Conservation (phyloP, 2,888 invertebrate species). For the Hemistola chrysoprasaria region DNA sequence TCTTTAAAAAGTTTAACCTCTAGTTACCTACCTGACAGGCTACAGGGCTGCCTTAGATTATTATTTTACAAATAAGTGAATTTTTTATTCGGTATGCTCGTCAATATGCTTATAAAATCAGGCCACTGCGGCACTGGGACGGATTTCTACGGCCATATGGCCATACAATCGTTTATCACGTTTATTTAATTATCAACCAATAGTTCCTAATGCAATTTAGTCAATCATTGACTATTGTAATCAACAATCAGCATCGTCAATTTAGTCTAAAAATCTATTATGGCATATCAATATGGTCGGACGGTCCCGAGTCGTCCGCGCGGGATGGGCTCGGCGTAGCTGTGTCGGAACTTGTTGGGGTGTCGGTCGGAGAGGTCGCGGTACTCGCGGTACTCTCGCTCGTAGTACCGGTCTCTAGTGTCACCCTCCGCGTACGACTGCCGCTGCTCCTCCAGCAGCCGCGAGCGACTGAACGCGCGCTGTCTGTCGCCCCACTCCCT, state of each 20-base stretch:
- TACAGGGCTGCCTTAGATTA: too few species aligned
- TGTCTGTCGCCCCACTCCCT: slow-evolving; percentile 72
- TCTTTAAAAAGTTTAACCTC: too few species aligned
- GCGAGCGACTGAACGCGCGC: slow-evolving; percentile 73
- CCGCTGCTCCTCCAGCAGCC: slow-evolving; percentile 69
- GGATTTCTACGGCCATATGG: too few species aligned
- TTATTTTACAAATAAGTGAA: too few species aligned
- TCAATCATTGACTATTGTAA: slow-evolving; percentile 11
- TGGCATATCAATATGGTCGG: slow-evolving; percentile 77
- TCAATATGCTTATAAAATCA: too few species aligned
- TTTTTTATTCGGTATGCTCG: too few species aligned
- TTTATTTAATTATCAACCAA: slow-evolving; percentile 1
- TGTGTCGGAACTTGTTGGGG: slow-evolving; percentile 82
- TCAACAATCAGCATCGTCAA: slow-evolving; percentile 34
- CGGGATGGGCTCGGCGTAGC: slow-evolving; percentile 85
- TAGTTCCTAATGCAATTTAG: slow-evolving; percentile 3
- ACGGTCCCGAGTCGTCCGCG: slow-evolving; percentile 76
- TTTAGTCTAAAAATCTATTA: slow-evolving; percentile 57
- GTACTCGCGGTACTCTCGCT: slow-evolving; percentile 71
- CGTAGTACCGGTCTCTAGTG: slow-evolving; percentile 66
- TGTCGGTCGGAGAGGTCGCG: slow-evolving; percentile 68
- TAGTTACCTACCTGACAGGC: too few species aligned
- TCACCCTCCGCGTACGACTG: slow-evolving; percentile 70
- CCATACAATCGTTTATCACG: not conserved
- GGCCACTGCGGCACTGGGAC: too few species aligned